Evolutionary conservation across 2,888 invertebrate species (phyloP), one percentile per base, ranked within the genome.

Genomic region (Thereva nobilitata): DNA sequence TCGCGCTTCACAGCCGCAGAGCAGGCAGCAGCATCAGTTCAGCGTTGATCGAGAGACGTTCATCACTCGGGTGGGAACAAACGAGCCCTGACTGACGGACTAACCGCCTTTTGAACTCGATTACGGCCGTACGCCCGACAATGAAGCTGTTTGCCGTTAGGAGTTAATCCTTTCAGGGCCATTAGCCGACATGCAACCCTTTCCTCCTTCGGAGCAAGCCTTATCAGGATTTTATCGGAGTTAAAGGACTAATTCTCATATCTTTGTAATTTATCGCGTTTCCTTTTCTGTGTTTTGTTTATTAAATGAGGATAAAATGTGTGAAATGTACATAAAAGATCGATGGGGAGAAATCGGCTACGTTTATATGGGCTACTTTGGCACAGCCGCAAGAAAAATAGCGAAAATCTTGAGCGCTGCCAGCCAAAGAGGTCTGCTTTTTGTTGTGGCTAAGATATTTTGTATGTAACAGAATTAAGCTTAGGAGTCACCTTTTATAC

Each of bases 91-190:
- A 23, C 23, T 23, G 23, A 23, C 23, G 23, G 23, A 23, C 23
- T 23, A 23, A 23, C 23, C 9, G 57, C 57, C 47, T 38, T 59
- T 59, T 38, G 47, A 6, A 5, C 38, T 10, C 57, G 47, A 50
- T 52, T 34, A 10, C 23, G 44, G 5, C 42, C 63, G 63, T 35
- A 41, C 44, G 53, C 8, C 53, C 12, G 35, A 37, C 42, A 38
- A 64, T 64, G 63, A 64, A 64, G 63, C 44, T 64, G 63, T 64
- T 64, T 64, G 52, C 52, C 23, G 37, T 44, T 9, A 9, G 34
- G 6, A 63, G 63, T 44, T 64, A 64, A 64, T 64, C 63, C 63
- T 42, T 44, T 63, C 37, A 10, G 49, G 35, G 23, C 50, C 40
- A 50, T 63, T 52, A 50, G 50, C 4, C 9, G 42, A 63, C 50